phyloP scores from a whole-genome alignment of 2,888 invertebrate species.

The Xiphydria camelus region DNA sequence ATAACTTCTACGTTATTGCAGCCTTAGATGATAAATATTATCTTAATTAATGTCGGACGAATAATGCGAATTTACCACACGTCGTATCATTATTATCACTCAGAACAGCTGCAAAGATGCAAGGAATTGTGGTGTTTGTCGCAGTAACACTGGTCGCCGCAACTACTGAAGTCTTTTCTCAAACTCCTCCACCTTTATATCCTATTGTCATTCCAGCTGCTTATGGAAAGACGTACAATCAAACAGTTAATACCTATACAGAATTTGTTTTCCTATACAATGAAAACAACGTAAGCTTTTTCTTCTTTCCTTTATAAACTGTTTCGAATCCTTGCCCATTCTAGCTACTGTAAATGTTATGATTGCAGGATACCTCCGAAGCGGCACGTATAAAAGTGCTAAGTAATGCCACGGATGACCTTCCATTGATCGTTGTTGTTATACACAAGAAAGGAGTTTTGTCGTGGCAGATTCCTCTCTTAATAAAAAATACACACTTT shows the following conservation, averaged over 20 bases:
- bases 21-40: too few species aligned
- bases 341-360: not conserved
- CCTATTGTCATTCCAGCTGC: conserved; percentile 43
- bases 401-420: conserved; percentile 60
- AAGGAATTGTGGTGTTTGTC: conserved; percentile 4
- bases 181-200: conserved; percentile 28
- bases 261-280: conserved; percentile 52
- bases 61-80: too few species aligned
- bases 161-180: conserved; percentile 9
- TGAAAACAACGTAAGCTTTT: conserved; percentile 39
- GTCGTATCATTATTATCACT: too few species aligned
- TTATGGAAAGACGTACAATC: conserved; percentile 33
- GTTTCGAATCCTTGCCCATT: not conserved
- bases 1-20: too few species aligned
- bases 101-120: conserved; percentile 11
- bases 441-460: conserved; percentile 74
- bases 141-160: conserved; percentile 8
- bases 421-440: conserved; percentile 74
- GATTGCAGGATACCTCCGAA: conserved; percentile 26
- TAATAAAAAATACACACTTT: conserved; percentile 58
- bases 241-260: conserved; percentile 36
- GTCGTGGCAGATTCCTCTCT: conserved; percentile 78
- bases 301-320: not conserved
- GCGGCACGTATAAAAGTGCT: conserved; percentile 46
- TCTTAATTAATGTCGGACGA: too few species aligned